These are phyloP conservation scores for Diogma glabrata DNA, from an alignment of 2,888 invertebrate genomes.

Conservation along the genomic window DNA sequence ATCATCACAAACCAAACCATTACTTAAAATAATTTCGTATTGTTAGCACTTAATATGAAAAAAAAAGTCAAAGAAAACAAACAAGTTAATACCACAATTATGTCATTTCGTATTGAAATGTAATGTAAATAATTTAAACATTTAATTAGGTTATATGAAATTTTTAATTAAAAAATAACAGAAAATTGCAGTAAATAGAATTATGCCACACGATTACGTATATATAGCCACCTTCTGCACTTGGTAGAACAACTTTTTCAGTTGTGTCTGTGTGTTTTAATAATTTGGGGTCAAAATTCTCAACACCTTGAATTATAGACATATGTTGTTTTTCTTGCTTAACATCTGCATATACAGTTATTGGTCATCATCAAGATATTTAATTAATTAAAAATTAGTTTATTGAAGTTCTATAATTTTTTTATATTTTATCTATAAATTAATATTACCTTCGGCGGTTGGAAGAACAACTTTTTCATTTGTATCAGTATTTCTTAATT, in stretches of 20 bases:
- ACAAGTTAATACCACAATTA: too few relatives aligned
- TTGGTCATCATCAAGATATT: neutral
- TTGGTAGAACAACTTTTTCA: constrained; percentile 86
- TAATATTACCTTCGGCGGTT: constrained; percentile 74
- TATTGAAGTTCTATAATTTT: neutral
- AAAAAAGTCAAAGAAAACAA: too few relatives aligned
- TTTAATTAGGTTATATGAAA: too few relatives aligned
- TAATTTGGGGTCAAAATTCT: constrained; percentile 62
- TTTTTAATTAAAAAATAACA: too few relatives aligned
- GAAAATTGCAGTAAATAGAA: too few relatives aligned
- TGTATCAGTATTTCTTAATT: constrained; percentile 79
- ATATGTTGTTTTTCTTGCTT: constrained; percentile 62
- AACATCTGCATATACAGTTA: constrained; percentile 26
- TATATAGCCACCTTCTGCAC: constrained; percentile 96
- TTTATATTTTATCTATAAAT: neutral
- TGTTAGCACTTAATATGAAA: too few relatives aligned
- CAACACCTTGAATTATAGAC: constrained; percentile 64
- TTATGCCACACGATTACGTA: too few relatives aligned
- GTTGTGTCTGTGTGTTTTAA: constrained; percentile 81
- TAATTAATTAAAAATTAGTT: neutral
- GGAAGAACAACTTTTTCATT: constrained; percentile 88
- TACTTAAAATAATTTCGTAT: too few relatives aligned
- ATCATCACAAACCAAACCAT: too few relatives aligned
- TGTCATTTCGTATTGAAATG: too few relatives aligned
- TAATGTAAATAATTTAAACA: too few relatives aligned